Base-by-base conservation (phyloP, 1,140 invertebrate species). In the Penaeus indicus region DNA sequence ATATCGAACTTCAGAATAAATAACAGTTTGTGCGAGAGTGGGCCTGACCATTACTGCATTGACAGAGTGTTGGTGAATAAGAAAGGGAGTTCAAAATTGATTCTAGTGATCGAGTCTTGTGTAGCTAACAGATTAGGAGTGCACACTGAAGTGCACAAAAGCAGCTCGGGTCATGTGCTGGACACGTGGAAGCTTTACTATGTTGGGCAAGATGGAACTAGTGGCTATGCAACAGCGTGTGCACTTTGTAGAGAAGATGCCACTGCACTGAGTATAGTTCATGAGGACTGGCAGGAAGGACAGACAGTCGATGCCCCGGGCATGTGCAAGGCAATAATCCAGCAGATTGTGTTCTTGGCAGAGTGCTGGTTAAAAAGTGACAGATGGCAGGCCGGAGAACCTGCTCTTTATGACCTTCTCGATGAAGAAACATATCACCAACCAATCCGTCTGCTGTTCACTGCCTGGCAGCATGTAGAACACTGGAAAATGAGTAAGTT, bases 401-500 rank as follows among this genome's bases (percentile, higher is more conserved):
- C 90, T 69, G 84, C 83, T 10, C 84, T 90, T 25, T 86, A 90
- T 85, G 86, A 90, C 61, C 72, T 90, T 38, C 64, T 89, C 18
- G 84, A 80, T 79, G 90, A 89, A 67, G 90, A 90, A 54, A 90
- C 90, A n/a, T 90, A 89, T 67, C 64, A 89, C 32, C 85, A 85
- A 32, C 86, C 90, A 27, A 90, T 90, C 42, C 81, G 87, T 47
- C 75, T 86, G 21, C 77, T 90, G 54, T 90, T 90, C 84, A 90
- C 84, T 84, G 87, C 86, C n/a, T 90, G 90, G 90, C 77, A 89
- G n/a, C 88, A 90, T 63, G 90, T 90, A 16, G 90, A 90, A 61
- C 90, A 90, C 32, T 90, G 90, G 90, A 90, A 90, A 38, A 89
- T 90, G 77, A 88, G 85, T 25, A 69, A 83, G 64, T 64, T 90